These are phyloP conservation scores for Platycheirus albimanus DNA, from an alignment of 2,888 invertebrate species.

Conservation along the genomic window DNA sequence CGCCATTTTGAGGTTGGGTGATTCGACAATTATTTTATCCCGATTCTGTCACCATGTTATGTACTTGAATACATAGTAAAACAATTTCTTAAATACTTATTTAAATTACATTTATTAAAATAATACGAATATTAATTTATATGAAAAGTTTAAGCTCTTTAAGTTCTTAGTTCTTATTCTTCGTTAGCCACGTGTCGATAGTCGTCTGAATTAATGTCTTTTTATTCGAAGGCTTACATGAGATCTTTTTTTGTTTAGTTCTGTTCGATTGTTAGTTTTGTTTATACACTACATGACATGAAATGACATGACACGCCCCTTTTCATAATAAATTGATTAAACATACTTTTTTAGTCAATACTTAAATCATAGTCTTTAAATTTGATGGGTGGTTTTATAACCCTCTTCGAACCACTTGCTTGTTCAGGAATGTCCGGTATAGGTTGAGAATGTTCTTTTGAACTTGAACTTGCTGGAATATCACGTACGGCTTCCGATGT, in stretches of 20 bases:
- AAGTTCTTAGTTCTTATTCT: not conserved
- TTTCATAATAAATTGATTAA: constrained; percentile 1
- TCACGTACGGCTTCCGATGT: constrained; percentile 2
- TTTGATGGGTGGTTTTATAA: too few relatives aligned
- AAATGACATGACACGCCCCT: constrained; percentile 2
- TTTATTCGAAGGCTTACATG: not conserved
- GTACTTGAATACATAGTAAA: not conserved
- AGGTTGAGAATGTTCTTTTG: not conserved
- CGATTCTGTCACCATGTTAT: too few relatives aligned
- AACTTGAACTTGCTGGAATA: not conserved
- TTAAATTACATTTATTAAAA: too few relatives aligned
- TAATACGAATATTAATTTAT: not conserved
- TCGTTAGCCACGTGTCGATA: not conserved
- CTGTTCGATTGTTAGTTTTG: constrained; percentile 2
- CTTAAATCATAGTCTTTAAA: constrained; percentile 8
- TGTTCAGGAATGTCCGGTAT: constrained; percentile 5
- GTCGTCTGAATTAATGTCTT: not conserved
- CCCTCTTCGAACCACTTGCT: not conserved
- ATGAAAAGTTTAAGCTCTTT: too few relatives aligned
- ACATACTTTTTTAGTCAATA: constrained; percentile 4
- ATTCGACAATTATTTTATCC: not conserved
- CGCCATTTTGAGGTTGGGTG: not conserved
- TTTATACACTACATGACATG: not conserved
- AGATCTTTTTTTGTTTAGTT: not conserved
- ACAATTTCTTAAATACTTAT: not conserved